Evolutionary conservation across 2,113 vertebrate species (phyloP), one percentile per base, ranked within the genome.

Genomic region (Platanista minor): DNA sequence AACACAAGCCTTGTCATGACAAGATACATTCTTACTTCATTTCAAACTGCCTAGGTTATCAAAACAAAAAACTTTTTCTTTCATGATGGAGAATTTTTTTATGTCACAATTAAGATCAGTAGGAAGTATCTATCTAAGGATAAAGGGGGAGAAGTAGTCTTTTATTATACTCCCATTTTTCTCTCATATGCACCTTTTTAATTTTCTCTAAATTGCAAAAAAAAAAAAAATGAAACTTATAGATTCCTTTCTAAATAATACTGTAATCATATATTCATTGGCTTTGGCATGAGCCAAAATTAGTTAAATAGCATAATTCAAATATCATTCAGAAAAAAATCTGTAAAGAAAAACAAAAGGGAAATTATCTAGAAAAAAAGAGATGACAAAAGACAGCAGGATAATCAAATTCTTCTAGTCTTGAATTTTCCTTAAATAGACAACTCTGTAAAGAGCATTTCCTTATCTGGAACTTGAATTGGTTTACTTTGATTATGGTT

Each of bases 11-110:
- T 90, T 39, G 1, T 36, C 0, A 3, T 96, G 89, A 90, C 89
- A 92, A 94, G n/a, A 72, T 87, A 46, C 3, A 67, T 64, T 82
- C 69, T 77, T 72, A 84, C n/a, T 33, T 96, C 75, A 96, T 96
- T 96, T 96, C 46, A 80, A 90, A 93, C 12, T 82, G 3, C 6
- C 21, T 78, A 54, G 18, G 25, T 15, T 87, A 83, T 61, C 67
- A 61, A 75, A 74, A 83, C 6, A 21, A 84, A 84, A 78, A 33
- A 27, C 43, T 57, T 84, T 84, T 90, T 64, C 17, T 80, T 21
- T 59, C 43, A 81, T 86, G 29, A 91, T 6, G 88, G 74, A 93
- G 15, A 91, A 81, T 62, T 31, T 36, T 74, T 93, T 95, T 74
- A 69, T 31, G 36, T 10, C 21, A 39, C 27, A 89, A 31, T 96